Evolutionary conservation across 35 echinoderm and acorn worm genomes (phyloP), one percentile per base, ranked within the genome.

Genomic region (Ophiothrix spiculata): DNA sequence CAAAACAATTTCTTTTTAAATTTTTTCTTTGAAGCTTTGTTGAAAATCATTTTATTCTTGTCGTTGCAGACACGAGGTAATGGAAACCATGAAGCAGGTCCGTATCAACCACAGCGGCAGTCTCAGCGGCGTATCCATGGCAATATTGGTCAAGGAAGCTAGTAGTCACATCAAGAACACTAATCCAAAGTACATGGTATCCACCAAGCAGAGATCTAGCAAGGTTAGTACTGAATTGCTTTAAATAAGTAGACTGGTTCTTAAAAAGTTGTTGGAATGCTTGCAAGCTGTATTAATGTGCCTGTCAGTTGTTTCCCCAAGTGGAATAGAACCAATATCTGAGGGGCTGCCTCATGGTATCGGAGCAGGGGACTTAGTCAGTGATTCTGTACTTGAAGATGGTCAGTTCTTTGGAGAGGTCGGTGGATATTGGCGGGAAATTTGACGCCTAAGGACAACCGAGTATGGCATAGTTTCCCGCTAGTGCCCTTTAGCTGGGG

Each of bases 101-200:
- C 88, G 88, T 49, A 28, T 84, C 40, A 81, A 90, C 56, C 88
- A 90, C 40, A 64, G 75, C 21, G 88, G 88, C 32, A 90, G 88
- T 15, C 88, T 90, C 0, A 90, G 88, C 37, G 88, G 88, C 17
- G 82, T 83, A 8, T 46, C 88, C 39, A 39, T 86, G 84, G 84
- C 64, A 34, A 64, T 74, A 12, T 38, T 86, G 36, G 75, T 86
- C 37, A 76, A 69, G 8, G 84, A 86, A 77, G 84, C 84, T 28
- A 86, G 84, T 74, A 86, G 60, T 69, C 60, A 69, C 23, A 69
- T 69, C 60, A 69, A 69, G 60, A 69, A 69, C 23, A 69, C 6
- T 28, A 69, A 69, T 25, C 10, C 60, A 10, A 69, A 25, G 60
- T 69, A 69, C 25, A 69, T 69, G 60, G 60, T 69, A 28, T 69